A percentile compares a stretch with the other conserved stretches of the same genome.
Evolutionary conservation across 2,797 vertebrate genomes (phyloP).

Genomic region (Malurus leucopterus): DNA sequence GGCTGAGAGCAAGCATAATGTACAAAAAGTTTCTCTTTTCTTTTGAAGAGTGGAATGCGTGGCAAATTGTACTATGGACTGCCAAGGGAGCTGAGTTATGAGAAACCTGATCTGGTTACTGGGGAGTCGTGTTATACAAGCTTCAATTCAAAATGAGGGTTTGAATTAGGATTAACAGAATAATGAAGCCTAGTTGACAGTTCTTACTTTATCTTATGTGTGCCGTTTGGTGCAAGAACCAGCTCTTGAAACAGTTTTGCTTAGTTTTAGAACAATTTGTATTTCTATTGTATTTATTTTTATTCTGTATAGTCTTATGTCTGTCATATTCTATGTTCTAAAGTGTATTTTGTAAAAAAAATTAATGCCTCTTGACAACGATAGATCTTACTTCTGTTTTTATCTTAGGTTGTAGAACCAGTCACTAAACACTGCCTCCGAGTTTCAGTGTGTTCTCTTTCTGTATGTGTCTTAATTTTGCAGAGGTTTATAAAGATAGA

Average conservation of each 20-base stretch:
- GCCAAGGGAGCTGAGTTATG: not conserved
- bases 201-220: not conserved
- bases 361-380: not conserved
- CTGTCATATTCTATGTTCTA: not conserved
- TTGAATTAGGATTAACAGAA: not conserved
- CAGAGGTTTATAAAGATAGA: not conserved
- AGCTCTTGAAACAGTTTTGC: not conserved
- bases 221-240: not conserved
- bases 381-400: not conserved
- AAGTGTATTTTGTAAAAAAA: not conserved
- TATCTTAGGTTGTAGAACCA: not conserved
- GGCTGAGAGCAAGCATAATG: not conserved
- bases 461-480: not conserved
- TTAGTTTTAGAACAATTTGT: not conserved
- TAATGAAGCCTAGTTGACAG: not conserved
- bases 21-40: not conserved
- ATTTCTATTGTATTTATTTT: not conserved
- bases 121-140: not conserved
- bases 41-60: not conserved
- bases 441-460: not conserved
- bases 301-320: not conserved
- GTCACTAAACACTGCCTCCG: not conserved
- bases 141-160: rapidly evolving
- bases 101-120: not conserved
- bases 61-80: not conserved